A percentile compares a stretch with the other conserved stretches of the same genome.
Evolutionary conservation across 2,113 vertebrate species (phyloP).

Genomic region (Ptilorrhoa leucosticta): DNA sequence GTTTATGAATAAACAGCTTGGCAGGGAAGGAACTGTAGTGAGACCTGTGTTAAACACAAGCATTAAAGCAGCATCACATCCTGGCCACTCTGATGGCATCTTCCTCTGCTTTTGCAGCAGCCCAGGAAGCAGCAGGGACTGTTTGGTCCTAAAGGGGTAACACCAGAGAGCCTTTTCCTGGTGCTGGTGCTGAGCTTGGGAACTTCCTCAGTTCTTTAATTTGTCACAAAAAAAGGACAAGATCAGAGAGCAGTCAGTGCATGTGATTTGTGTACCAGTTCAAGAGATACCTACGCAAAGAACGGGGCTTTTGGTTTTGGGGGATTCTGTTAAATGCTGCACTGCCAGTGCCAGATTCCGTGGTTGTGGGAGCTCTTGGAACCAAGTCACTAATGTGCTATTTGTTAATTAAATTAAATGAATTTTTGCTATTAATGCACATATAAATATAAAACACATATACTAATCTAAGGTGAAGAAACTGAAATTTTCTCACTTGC

Average conservation of each 20-base stretch:
- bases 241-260: not conserved
- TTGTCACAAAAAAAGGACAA: not conserved
- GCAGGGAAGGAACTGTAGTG: not conserved
- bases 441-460: not conserved
- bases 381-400: not conserved
- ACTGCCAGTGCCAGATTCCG: rapidly evolving
- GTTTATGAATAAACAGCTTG: constrained; percentile 1
- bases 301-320: not conserved
- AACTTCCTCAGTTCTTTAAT: not conserved
- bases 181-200: not conserved
- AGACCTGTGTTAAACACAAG: not conserved
- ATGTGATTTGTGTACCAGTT: rapidly evolving
- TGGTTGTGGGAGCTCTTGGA: not conserved
- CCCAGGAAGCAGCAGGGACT: not conserved
- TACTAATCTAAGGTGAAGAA: not conserved
- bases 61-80: not conserved
- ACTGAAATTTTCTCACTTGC: not conserved
- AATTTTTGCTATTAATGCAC: not conserved
- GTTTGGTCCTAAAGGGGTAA: not conserved
- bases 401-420: not conserved
- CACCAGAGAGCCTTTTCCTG: not conserved
- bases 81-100: not conserved
- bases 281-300: not conserved
- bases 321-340: not conserved
- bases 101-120: not conserved